Evolutionary conservation across 2,888 invertebrate species (phyloP).

Genomic region (Drosophila meridiana): DNA sequence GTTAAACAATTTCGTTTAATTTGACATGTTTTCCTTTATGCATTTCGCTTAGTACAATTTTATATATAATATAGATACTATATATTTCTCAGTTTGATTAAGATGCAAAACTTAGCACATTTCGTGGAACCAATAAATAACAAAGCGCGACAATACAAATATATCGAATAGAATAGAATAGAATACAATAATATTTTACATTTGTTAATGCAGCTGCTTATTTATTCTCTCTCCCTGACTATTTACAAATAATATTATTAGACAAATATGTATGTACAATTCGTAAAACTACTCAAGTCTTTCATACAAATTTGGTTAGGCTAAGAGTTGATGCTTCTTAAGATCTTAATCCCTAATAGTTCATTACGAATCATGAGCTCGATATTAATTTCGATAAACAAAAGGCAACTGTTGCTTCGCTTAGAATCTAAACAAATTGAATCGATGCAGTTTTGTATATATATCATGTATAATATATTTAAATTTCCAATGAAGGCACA

Average conservation of each 20-base stretch:
- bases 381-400: slow-evolving; percentile 6
- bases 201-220: slow-evolving; percentile 37
- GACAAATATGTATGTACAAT: slow-evolving; percentile 29
- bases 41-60: slow-evolving; percentile 28
- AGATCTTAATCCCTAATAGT: slow-evolving; percentile 18
- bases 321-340: slow-evolving; percentile 31
- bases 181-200: slow-evolving; percentile 34
- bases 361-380: slow-evolving; percentile 18
- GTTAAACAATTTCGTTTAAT: slow-evolving; percentile 73
- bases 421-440: slow-evolving; percentile 20
- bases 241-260: slow-evolving; percentile 41
- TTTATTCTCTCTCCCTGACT: slow-evolving; percentile 22
- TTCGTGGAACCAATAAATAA: slow-evolving; percentile 62
- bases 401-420: slow-evolving; percentile 36
- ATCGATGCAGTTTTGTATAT: neutral
- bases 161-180: slow-evolving; percentile 10
- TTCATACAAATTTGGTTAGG: slow-evolving; percentile 46
- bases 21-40: slow-evolving; percentile 36
- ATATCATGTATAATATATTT: slow-evolving; percentile 5
- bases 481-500: slow-evolving; percentile 58
- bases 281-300: slow-evolving; percentile 63
- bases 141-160: slow-evolving; percentile 52
- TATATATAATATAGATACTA: slow-evolving; percentile 27
- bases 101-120: slow-evolving; percentile 32
- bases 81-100: slow-evolving; percentile 38